A percentile compares a stretch with the other conserved stretches of the same genome.
phyloP scores from a whole-genome alignment of 1,140 invertebrate genomes.

The Brevipalpus yothersi region DNA sequence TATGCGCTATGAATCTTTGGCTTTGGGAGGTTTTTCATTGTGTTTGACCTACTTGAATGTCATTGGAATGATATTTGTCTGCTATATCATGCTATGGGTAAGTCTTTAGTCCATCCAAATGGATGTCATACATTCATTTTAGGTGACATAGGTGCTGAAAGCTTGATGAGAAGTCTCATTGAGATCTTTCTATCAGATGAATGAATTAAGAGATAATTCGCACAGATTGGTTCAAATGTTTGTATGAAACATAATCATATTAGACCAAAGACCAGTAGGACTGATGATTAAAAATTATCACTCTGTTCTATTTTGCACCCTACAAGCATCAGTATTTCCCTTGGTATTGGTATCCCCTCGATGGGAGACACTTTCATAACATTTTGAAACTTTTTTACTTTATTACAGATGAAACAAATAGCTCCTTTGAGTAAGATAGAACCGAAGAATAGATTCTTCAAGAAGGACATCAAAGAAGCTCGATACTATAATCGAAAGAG shows the following conservation, averaged over 20 bases:
- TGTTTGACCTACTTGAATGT: conserved; percentile 55
- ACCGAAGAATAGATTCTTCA: conserved; percentile 47
- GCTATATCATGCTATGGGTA: conserved; percentile 40
- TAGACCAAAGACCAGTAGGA: too few species aligned
- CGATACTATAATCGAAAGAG: conserved; percentile 28
- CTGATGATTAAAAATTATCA: too few species aligned
- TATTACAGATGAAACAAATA: conserved; percentile 49
- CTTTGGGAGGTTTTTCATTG: conserved; percentile 49
- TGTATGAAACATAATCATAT: too few species aligned
- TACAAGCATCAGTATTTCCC: too few species aligned
- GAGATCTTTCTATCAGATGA: background rate
- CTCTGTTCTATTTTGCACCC: too few species aligned
- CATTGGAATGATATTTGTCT: conserved; percentile 52
- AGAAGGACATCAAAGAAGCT: conserved; percentile 41
- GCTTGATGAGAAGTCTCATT: background rate
- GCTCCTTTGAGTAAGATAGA: conserved; percentile 30
- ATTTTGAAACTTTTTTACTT: too few species aligned
- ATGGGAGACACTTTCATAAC: too few species aligned
- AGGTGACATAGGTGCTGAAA: too few species aligned
- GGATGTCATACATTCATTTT: too few species aligned
- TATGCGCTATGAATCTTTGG: conserved; percentile 41
- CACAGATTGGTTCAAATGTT: too few species aligned
- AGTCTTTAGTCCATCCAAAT: background rate
- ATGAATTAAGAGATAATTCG: background rate
- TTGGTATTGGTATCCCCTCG: too few species aligned